Base-by-base conservation (phyloP, 37 sponge, comb jelly and placozoan genomes). In the Crambe crambe region DNA sequence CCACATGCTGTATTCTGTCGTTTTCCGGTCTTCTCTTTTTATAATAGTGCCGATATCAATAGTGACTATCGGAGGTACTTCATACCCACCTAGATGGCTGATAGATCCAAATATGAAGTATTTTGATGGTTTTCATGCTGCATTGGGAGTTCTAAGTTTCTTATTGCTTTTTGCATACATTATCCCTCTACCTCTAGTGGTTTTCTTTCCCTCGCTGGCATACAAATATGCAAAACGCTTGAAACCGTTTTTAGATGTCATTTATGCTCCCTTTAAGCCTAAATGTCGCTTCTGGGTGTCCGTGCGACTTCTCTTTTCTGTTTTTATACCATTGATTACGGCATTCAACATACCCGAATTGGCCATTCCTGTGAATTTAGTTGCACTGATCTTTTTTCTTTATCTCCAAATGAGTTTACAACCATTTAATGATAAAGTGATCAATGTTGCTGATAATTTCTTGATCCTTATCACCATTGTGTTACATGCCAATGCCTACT, bases 91-190 rank as follows among this genome's bases (percentile, higher is more conserved):
- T 6, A 76, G 83, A 5, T 88, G 89, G 89, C 37, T 26, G 6
- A 37, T 36, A 34, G 89, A 88, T 70, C 79, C 83, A 25, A 88
- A 56, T 54, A 23, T 51, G 2, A 8, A 20, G 23, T 88, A 88
- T 64, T 82, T 72, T 66, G 22, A 62, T 4, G 85, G 76, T 9
- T 69, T 3, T 2, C 85, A 85, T 60, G 66, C 9, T 3, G 37
- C 82, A 26, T 41, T 72, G 0, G 56, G 39, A 20, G 30, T 64
- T 26, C 22, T 83, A 30, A 41, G 74, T 0, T 5, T 77, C 26
- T n/a, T 70, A 0, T 42, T 82, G 21, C 2, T 88, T 0, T 3
- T 88, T 36, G 6, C 82, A 6, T 85, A 76, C 38, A 71, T 85
- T 2, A 51, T 85, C 18, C 85, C 85, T 9, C 54, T 77, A 34